Percentiles rank a stretch among this genome's conserved stretches.
phyloP scores from a whole-genome alignment of 2,888 invertebrate species.

The Tricholauxania praeusta region DNA sequence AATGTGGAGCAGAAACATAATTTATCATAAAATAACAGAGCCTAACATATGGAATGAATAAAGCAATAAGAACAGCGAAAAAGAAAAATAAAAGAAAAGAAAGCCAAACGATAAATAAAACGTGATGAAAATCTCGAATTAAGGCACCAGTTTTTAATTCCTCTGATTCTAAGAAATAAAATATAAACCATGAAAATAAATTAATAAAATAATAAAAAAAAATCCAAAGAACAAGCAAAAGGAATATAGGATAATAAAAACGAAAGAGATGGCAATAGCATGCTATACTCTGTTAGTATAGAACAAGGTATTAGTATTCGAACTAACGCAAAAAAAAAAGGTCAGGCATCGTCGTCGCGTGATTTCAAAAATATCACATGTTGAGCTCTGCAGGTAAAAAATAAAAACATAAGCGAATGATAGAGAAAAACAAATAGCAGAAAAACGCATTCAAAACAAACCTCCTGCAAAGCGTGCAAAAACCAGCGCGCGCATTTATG shows the following conservation, averaged over 20 bases:
- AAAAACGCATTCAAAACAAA: background rate
- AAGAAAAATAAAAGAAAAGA: background rate
- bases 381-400: background rate
- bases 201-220: too few relatives aligned
- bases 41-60: background rate
- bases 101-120: too few relatives aligned
- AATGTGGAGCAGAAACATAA: background rate
- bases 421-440: background rate
- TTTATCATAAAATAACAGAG: background rate
- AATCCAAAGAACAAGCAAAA: too few relatives aligned
- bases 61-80: background rate
- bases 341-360: background rate
- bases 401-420: background rate
- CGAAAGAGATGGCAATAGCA: too few relatives aligned
- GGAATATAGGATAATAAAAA: too few relatives aligned
- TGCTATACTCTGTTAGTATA: too few relatives aligned
- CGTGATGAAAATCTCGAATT: too few relatives aligned
- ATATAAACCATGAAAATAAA: too few relatives aligned
- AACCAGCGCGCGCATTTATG: background rate
- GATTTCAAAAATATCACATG: background rate
- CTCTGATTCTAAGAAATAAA: too few relatives aligned
- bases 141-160: too few relatives aligned
- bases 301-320: too few relatives aligned
- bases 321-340: background rate
- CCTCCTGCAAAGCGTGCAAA: background rate